Conservation (phyloP, 2,888 invertebrate species). For the Nymphalis urticae region DNA sequence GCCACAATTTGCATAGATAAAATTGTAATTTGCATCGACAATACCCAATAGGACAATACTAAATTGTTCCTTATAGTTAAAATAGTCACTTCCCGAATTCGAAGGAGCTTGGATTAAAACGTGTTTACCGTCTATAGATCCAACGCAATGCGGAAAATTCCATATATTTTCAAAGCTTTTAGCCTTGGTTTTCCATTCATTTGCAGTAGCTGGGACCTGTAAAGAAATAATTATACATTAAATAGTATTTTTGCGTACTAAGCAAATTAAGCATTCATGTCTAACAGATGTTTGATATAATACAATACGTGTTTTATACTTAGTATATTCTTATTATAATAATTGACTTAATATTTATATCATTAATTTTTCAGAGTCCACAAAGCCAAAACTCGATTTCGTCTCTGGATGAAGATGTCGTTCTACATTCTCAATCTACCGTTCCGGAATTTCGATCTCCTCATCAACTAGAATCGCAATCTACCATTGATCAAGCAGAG, state of each 20-base stretch:
- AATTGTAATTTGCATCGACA: conserved; percentile 42
- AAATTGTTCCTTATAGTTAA: conserved; percentile 41
- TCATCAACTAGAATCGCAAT: conserved; percentile 18
- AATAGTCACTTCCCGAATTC: conserved; percentile 44
- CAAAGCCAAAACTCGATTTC: too few species aligned
- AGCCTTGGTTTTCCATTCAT: conserved; percentile 38
- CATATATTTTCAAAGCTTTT: conserved; percentile 39
- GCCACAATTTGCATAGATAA: conserved; percentile 43
- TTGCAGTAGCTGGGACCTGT: conserved; percentile 40
- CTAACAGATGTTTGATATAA: too few species aligned
- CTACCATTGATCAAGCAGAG: too few species aligned
- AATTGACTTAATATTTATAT: too few species aligned
- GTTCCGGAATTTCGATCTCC: conserved; percentile 44
- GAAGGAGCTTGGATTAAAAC: conserved; percentile 40
- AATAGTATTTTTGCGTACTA: too few species aligned
- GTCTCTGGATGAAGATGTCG: conserved; percentile 41
- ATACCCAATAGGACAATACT: conserved; percentile 43
- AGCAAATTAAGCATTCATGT: too few species aligned
- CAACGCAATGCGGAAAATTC: conserved; percentile 44
- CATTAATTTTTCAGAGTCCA: too few species aligned
- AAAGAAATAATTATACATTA: conserved; percentile 32
- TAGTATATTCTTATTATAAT: too few species aligned
- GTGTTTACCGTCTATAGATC: conserved; percentile 36
- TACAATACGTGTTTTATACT: too few species aligned
- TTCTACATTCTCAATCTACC: conserved; percentile 42